Evolutionary conservation across 2,797 vertebrate genomes (phyloP).

Genomic region (Sebastes minor): DNA sequence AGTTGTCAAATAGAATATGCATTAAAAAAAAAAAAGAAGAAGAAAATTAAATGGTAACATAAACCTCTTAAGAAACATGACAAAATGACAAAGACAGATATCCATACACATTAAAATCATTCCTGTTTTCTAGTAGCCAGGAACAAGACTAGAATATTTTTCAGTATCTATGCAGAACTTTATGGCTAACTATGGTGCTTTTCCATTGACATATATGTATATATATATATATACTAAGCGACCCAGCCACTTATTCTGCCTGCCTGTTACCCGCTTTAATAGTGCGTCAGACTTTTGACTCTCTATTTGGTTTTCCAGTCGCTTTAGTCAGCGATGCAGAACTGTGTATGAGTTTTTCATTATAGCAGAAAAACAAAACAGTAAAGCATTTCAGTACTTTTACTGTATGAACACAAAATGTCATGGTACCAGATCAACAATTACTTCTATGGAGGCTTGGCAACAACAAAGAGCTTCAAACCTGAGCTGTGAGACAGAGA

Average conservation of each 20-base stretch:
- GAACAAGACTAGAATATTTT: neutral
- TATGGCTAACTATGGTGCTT: neutral
- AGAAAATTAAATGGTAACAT: neutral
- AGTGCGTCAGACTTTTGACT: neutral
- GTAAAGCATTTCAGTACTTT: neutral
- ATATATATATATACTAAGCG: too few species aligned
- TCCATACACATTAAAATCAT: neutral
- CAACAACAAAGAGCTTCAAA: slow-evolving; percentile 9
- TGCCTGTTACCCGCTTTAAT: neutral
- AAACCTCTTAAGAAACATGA: neutral
- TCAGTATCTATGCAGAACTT: neutral
- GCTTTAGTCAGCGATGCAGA: neutral
- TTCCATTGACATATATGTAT: neutral
- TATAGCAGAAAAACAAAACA: neutral
- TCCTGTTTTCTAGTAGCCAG: neutral
- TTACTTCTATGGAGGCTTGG: slow-evolving; percentile 1
- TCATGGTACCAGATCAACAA: slow-evolving; percentile 23
- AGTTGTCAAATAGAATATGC: neutral
- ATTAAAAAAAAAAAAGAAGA: neutral
- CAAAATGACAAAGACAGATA: neutral
- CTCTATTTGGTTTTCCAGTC: neutral
- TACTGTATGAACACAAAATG: slow-evolving; percentile 1
- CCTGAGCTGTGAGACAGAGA: slow-evolving; percentile 18
- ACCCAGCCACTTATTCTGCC: neutral
- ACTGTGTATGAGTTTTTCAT: neutral